These are phyloP conservation scores for Camptogramma bilineatum DNA, from an alignment of 2,888 invertebrate species.

Conservation along the genomic window DNA sequence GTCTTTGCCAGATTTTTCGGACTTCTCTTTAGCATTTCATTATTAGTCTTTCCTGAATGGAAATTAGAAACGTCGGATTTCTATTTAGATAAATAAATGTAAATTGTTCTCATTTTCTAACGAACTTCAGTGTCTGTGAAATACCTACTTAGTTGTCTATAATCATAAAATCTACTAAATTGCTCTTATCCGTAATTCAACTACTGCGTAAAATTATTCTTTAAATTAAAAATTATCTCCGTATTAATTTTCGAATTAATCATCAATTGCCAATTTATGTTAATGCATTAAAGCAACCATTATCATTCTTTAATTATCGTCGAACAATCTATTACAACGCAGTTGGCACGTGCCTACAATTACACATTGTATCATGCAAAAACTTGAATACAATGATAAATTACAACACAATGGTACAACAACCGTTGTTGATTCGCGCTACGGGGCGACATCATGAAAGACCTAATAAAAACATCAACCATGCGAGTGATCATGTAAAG, in stretches of 20 bases:
- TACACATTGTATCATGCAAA: background rate
- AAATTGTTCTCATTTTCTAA: slow-evolving; percentile 2
- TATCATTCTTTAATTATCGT: slow-evolving; percentile 12
- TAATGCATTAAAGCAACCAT: background rate
- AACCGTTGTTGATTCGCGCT: background rate
- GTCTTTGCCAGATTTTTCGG: no score
- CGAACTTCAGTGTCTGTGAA: background rate
- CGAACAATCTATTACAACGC: slow-evolving; percentile 11
- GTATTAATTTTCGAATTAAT: background rate
- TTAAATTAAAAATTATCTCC: background rate
- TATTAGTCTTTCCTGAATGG: background rate
- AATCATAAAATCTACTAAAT: background rate
- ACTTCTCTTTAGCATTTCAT: slow-evolving; percentile 1
- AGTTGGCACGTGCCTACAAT: slow-evolving; percentile 18
- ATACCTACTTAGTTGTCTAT: no score
- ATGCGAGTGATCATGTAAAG: background rate
- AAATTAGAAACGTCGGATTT: background rate
- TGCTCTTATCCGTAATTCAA: no score
- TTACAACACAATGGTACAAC: background rate
- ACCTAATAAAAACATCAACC: background rate
- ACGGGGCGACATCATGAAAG: background rate
- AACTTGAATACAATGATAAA: background rate
- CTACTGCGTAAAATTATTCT: background rate
- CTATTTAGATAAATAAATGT: background rate
- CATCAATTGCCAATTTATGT: background rate